A percentile compares a stretch with the other conserved stretches of the same genome.
Conservation (phyloP, 2,797 vertebrate genomes). For the Malurus leucopterus region DNA sequence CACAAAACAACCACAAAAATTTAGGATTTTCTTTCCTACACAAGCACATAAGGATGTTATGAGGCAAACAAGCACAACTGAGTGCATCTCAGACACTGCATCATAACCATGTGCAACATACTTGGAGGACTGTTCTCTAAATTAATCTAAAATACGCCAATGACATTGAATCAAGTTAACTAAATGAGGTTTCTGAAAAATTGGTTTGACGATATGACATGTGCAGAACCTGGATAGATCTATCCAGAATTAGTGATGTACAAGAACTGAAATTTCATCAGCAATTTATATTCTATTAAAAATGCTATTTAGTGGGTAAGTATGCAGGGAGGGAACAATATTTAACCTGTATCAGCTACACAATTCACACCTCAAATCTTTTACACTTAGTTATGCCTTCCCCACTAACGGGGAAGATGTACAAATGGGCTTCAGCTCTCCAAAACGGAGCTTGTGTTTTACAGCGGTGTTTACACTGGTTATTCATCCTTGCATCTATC, state of each 20-base stretch:
- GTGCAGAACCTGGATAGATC: not conserved
- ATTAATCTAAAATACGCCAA: not conserved
- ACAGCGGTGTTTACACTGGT: not conserved
- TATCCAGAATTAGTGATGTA: not conserved
- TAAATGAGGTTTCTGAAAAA: not conserved
- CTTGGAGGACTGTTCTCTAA: not conserved
- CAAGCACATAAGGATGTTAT: not conserved
- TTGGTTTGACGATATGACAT: not conserved
- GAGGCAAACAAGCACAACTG: not conserved
- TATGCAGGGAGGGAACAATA: not conserved
- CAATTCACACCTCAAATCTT: not conserved
- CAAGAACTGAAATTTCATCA: not conserved
- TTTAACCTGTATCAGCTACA: not conserved
- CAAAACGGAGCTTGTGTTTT: not conserved
- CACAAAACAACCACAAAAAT: constrained; percentile 13
- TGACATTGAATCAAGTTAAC: not conserved
- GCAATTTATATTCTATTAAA: not conserved
- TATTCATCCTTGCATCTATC: not conserved
- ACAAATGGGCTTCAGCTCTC: not conserved
- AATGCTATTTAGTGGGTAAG: not conserved
- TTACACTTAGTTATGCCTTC: not conserved
- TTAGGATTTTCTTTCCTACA: not conserved
- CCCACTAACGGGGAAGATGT: not conserved
- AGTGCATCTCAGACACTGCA: not conserved
- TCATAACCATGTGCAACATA: not conserved